Percentiles rank a stretch among this genome's conserved stretches.
phyloP scores from a whole-genome alignment of 1,140 invertebrate species.

The Nymphalis io region DNA sequence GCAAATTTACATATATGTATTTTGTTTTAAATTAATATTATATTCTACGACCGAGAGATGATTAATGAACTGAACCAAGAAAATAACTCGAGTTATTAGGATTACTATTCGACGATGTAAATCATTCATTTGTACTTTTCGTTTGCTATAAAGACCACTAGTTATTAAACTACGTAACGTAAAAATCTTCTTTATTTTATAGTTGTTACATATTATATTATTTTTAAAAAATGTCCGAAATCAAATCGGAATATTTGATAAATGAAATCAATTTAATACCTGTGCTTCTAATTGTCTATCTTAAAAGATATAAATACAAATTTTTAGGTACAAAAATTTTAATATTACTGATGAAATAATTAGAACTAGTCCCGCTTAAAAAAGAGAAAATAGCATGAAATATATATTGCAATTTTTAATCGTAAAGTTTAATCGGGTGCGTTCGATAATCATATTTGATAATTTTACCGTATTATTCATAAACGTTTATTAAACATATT shows the following conservation, averaged over 20 bases:
- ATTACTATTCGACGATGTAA: background rate
- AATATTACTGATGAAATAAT: constrained; percentile 18
- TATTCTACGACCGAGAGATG: too few relatives aligned
- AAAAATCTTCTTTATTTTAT: background rate
- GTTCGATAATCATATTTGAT: constrained; percentile 18
- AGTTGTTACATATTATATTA: background rate
- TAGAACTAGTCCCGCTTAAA: constrained; percentile 11
- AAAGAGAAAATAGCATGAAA: background rate
- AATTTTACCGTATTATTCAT: constrained; percentile 15
- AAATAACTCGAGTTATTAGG: too few relatives aligned
- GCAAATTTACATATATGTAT: too few relatives aligned
- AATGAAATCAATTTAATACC: background rate
- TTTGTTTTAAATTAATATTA: too few relatives aligned
- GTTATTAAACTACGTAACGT: too few relatives aligned
- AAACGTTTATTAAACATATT: constrained; percentile 4
- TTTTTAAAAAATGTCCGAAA: background rate
- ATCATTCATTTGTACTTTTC: background rate
- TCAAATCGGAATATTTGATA: background rate
- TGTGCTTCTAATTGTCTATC: background rate
- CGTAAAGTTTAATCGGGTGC: background rate
- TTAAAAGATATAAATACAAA: background rate
- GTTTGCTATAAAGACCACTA: too few relatives aligned
- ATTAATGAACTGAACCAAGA: too few relatives aligned
- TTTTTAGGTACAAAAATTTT: background rate
- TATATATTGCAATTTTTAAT: constrained; percentile 3